Conservation (phyloP, 2,888 invertebrate genomes). For the Elegia similella region DNA sequence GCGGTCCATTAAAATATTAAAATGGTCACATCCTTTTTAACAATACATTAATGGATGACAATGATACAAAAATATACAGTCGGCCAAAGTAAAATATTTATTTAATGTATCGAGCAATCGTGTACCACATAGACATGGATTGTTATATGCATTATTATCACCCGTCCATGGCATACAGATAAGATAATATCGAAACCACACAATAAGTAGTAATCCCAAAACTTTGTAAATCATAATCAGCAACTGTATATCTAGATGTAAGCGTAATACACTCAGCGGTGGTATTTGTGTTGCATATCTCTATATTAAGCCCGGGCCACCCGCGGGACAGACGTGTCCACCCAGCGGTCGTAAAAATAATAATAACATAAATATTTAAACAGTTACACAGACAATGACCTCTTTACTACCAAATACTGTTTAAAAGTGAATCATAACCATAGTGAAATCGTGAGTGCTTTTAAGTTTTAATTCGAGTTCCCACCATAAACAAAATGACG, state of each 20-base stretch:
- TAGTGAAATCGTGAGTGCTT: conserved; percentile 15
- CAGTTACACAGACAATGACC: conserved; percentile 26
- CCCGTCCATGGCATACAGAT: background rate
- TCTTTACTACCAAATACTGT: conserved; percentile 19
- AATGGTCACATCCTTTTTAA: background rate
- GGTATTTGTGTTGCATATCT: background rate
- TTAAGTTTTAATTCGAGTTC: conserved; percentile 9
- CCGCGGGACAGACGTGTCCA: conserved; percentile 39
- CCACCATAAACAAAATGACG: conserved; percentile 27
- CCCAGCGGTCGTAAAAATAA: conserved; percentile 6
- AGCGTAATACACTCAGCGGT: conserved; percentile 30
- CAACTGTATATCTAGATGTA: no score
- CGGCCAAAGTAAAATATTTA: background rate
- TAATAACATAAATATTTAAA: background rate
- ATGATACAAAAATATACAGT: background rate
- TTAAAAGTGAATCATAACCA: conserved; percentile 24
- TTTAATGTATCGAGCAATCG: background rate
- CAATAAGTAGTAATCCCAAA: background rate
- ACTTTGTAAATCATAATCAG: no score
- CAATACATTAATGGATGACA: background rate
- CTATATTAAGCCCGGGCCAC: conserved; percentile 37
- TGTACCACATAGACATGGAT: background rate
- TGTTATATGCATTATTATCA: background rate
- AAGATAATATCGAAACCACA: no score
- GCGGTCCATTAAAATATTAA: background rate